Percentiles rank a stretch among this genome's conserved stretches.
These are phyloP conservation scores for Corella eumyota DNA, from an alignment of 23 tunicate species.

Conservation along the genomic window DNA sequence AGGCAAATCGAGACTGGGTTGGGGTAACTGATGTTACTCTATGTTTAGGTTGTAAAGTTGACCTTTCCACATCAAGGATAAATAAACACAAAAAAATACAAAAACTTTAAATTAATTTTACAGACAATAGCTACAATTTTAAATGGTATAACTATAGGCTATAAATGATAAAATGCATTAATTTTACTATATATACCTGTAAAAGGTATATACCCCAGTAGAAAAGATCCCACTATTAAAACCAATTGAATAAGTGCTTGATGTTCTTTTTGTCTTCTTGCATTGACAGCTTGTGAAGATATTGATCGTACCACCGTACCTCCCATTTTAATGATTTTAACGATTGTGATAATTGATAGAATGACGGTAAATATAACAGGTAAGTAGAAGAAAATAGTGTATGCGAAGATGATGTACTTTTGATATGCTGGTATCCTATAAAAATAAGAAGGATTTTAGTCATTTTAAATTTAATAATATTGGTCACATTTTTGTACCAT, in stretches of 20 bases:
- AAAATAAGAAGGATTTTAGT: background rate
- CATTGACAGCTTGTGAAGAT: too few relatives aligned
- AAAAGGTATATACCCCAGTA: background rate
- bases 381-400: slow-evolving; percentile 6
- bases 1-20: too few relatives aligned
- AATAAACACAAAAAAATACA: too few relatives aligned
- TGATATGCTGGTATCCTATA: background rate
- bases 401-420: slow-evolving; percentile 5
- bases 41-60: too few relatives aligned
- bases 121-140: too few relatives aligned
- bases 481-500: too few relatives aligned
- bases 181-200: background rate
- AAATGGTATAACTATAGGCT: too few relatives aligned
- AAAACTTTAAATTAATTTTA: too few relatives aligned
- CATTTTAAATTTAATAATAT: too few relatives aligned
- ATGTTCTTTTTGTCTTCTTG: background rate
- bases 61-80: too few relatives aligned
- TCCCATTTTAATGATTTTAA: background rate
- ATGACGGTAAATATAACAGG: background rate
- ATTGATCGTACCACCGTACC: background rate
- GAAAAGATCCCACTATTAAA: background rate
- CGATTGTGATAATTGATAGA: background rate
- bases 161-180: too few relatives aligned
- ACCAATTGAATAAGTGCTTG: background rate
- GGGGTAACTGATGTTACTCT: too few relatives aligned